phyloP scores from a whole-genome alignment of 2,888 invertebrate species.

The Morpho helenor region DNA sequence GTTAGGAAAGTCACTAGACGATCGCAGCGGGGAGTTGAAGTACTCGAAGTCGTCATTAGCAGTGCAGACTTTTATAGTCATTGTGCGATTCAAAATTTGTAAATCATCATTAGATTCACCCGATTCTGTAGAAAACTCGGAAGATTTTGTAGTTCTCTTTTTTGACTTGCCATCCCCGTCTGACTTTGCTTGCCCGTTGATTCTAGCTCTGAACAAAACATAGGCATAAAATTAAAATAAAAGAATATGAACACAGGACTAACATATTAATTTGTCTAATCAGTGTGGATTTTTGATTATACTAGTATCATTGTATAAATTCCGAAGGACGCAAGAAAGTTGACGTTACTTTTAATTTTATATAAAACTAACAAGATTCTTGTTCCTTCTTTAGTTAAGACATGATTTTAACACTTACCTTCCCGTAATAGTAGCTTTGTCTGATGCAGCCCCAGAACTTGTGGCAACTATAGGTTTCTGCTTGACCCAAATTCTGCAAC shows the following conservation, averaged over 20 bases:
- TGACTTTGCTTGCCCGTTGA: conserved; percentile 38
- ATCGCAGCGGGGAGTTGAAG: conserved; percentile 69
- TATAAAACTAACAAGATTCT: too few relatives aligned
- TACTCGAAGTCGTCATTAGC: conserved; percentile 81
- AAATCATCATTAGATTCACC: conserved; percentile 72
- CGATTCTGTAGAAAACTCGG: conserved; percentile 63
- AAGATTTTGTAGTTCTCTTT: conserved; percentile 39
- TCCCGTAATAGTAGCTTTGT: conserved; percentile 38
- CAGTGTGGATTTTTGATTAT: too few relatives aligned
- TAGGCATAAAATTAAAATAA: not conserved
- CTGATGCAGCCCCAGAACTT: conserved; percentile 43
- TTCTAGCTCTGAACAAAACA: conserved; percentile 41
- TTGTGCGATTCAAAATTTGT: conserved; percentile 68
- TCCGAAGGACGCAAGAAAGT: too few relatives aligned
- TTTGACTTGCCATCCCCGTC: conserved; percentile 44
- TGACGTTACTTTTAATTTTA: too few relatives aligned
- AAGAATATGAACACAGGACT: too few relatives aligned
- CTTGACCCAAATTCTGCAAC: conserved; percentile 61
- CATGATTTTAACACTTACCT: conserved; percentile 36
- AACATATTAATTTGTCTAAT: not conserved
- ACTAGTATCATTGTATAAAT: too few relatives aligned
- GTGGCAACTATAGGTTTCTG: conserved; percentile 45
- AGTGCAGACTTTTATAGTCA: conserved; percentile 75
- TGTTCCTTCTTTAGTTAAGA: too few relatives aligned
- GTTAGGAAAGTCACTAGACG: conserved; percentile 54